Base-by-base conservation (phyloP, 1,140 invertebrate species). In the Gryllus bimaculatus region DNA sequence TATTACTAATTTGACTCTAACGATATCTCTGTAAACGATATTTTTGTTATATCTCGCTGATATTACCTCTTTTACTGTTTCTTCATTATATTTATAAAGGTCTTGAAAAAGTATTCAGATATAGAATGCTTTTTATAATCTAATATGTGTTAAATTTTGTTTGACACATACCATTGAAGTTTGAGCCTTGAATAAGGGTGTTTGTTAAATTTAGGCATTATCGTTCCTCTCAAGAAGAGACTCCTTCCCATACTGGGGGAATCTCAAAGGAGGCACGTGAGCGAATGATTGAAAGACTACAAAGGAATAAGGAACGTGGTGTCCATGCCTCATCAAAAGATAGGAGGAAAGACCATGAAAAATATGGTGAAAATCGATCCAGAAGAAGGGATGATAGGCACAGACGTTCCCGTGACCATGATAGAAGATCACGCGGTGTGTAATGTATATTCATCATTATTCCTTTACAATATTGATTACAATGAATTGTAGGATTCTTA, bases 241-340 rank as follows among this genome's bases (percentile, higher is more conserved):
- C 96, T 8, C 97, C 97, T 0, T 95, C 96, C 0, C 91, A 98
- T 83, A 97, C 96, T 8, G 96, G 96, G 66, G 96, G 96, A 47
- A 92, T 98, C 6, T 94, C 93, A 73, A 89, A 90, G 78, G 92
- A 93, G 84, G 95, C 95, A 0, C 88, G 90, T 81, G 90, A 92
- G 82, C 88, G 92, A 81, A 87, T 94, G 81, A 86, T 93, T 49
- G 88, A 93, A 81, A 88, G 93, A 78, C 85, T 93, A 82, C 87
- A 89, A 82, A 85, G 85, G 80, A 88, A 91, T 54, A 87, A 87
- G 80, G 86, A 91, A 10, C 86, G 88, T 78, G 88, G 88, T 49
- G 84, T 89, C 20, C 85, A 87, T 83, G 85, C 86, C 0, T 87
- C 87, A 82, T 88, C 85, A 49, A 91, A 91, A 85, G 87, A 87